phyloP scores from a whole-genome alignment of 2,797 vertebrate genomes.

The Peromyscus eremicus region DNA sequence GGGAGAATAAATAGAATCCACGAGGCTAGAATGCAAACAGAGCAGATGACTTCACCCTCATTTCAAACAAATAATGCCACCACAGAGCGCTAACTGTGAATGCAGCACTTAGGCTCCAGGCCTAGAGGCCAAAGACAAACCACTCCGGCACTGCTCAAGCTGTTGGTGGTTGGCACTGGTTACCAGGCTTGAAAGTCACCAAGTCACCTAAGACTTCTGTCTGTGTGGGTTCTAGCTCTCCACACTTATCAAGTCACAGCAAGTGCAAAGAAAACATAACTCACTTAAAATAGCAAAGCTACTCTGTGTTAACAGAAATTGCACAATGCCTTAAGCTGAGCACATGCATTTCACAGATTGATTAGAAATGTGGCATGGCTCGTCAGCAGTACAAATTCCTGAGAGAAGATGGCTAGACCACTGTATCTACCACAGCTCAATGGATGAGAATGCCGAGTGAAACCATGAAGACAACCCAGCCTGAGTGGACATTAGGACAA shows the following conservation, averaged over 20 bases:
- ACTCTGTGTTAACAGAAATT: too few species aligned
- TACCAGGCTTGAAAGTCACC: accelerated
- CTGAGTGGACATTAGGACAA: accelerated
- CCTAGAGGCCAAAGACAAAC: not conserved
- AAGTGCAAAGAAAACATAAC: not conserved
- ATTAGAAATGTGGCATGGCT: not conserved
- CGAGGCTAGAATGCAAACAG: not conserved
- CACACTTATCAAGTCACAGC: accelerated
- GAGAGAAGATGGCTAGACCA: not conserved
- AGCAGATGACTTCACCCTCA: not conserved
- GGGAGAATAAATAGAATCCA: conserved; percentile 4
- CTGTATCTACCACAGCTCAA: accelerated
- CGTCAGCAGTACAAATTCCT: accelerated
- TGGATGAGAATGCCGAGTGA: accelerated
- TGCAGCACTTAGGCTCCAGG: accelerated
- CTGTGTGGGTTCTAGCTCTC: accelerated
- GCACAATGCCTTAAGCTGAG: not conserved
- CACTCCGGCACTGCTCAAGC: accelerated
- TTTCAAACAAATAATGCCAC: not conserved
- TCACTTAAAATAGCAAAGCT: not conserved
- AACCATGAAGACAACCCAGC: not conserved
- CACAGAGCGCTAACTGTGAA: accelerated
- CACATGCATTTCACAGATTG: not conserved
- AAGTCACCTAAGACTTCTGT: not conserved
- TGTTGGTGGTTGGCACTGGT: not conserved